phyloP scores from a whole-genome alignment of 2,888 invertebrate genomes.

The Sesia apiformis region DNA sequence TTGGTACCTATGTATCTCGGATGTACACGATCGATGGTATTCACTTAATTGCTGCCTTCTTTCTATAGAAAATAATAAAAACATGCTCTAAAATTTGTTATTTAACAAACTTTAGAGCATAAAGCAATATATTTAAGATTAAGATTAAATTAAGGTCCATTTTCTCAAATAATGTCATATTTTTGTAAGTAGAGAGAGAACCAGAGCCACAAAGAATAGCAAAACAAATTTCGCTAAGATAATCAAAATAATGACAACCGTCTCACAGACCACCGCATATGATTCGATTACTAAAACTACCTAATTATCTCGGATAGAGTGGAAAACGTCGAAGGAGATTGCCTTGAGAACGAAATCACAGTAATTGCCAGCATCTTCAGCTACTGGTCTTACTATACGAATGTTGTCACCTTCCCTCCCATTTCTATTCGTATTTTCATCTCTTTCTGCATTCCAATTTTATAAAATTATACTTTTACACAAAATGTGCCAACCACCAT shows the following conservation, averaged over 20 bases:
- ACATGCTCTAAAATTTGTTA: no score
- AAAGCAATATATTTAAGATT: no score
- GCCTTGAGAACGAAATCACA: conserved; percentile 43
- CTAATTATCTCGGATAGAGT: conserved; percentile 54
- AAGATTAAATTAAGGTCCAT: no score
- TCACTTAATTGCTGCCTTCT: no score
- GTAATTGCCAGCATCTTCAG: conserved; percentile 48
- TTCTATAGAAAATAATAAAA: no score
- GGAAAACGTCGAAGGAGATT: conserved; percentile 52
- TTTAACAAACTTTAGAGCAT: no score
- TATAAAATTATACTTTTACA: conserved; percentile 22
- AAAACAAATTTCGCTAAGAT: conserved; percentile 26
- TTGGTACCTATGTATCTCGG: no score
- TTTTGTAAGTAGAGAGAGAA: no score
- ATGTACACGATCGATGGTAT: no score
- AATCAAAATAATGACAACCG: conserved; percentile 60
- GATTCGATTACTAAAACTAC: conserved; percentile 61
- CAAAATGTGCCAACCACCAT: neutral
- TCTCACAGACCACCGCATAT: conserved; percentile 41
- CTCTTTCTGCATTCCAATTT: conserved; percentile 32
- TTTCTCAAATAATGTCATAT: no score
- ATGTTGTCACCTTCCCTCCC: conserved; percentile 39
- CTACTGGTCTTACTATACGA: conserved; percentile 59
- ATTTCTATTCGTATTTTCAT: conserved; percentile 16
- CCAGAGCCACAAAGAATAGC: conserved; percentile 10